A percentile compares a stretch with the other conserved stretches of the same genome.
Conservation (phyloP, 2,113 vertebrate genomes). For the Heterochromis multidens region DNA sequence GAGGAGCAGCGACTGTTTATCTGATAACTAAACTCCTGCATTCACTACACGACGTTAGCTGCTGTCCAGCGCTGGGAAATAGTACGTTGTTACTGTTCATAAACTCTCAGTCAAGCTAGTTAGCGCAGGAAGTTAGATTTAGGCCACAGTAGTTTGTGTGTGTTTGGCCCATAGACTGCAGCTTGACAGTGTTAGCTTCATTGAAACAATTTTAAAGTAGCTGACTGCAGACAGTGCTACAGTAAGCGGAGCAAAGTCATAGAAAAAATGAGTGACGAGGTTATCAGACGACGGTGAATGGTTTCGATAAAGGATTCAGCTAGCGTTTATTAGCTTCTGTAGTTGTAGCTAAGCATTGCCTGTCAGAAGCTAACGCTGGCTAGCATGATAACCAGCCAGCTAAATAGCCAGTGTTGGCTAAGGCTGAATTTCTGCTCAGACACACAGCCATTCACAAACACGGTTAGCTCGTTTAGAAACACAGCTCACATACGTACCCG, state of each 20-base stretch:
- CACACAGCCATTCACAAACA: constrained; percentile 24
- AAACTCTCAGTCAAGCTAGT: background rate
- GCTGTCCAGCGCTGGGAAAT: background rate
- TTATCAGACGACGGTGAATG: background rate
- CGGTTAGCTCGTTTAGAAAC: background rate
- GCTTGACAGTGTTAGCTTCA: constrained; percentile 27
- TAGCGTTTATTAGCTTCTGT: background rate
- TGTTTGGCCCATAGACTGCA: constrained; percentile 31
- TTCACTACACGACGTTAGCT: background rate
- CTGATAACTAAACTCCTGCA: background rate
- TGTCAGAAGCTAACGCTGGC: background rate
- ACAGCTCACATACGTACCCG: constrained; percentile 22
- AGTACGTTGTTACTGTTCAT: background rate
- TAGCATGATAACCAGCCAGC: constrained; percentile 39
- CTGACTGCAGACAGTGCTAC: background rate
- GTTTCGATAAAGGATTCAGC: background rate
- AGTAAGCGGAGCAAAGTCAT: background rate
- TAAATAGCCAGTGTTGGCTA: constrained; percentile 50
- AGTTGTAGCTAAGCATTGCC: background rate
- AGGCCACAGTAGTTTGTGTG: constrained; percentile 59
- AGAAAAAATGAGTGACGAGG: background rate
- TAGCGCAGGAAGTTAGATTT: constrained; percentile 52
- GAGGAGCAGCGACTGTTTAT: background rate
- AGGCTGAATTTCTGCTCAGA: constrained; percentile 34
- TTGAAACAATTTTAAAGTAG: constrained; percentile 4